Evolutionary conservation across 1,140 invertebrate genomes (phyloP), one percentile per base, ranked within the genome.

Genomic region (Tetramorium alpestre): DNA sequence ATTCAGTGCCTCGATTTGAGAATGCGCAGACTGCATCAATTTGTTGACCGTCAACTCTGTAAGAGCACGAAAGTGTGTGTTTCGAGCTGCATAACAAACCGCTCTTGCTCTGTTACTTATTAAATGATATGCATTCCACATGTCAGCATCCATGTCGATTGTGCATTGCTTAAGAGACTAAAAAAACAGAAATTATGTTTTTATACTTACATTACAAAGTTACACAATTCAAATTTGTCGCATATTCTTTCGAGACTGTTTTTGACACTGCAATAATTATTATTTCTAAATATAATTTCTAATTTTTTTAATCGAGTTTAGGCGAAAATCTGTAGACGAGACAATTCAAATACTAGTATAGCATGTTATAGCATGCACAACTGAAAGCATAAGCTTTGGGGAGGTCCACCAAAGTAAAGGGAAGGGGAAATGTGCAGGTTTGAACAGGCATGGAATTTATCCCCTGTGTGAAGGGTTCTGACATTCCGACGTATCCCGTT

Each of bases 121-220:
- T 75, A 97, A 95, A 92, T 97, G 97, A 91, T 97, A 97, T 7
- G 96, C 96, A 93, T 97, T 97, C 97, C 97, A 97, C 41, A 96
- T 97, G 89, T 97, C 96, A 41, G 96, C 92, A 93, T 97, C 96
- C 97, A 97, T 97, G 22, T 95, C 92, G 8, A 92, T 95, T 18
- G 97, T 97, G 92, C 97, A 97, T 69, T 97, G 96, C 90, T 94
- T 95, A 56, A 97, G 87, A 13, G 95, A 94, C 96, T 97, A 78
- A 88, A 92, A 80, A 56, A 38, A 70, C 0, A 62, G 3, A 73
- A 69, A 47, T 38, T 22, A 47, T 62, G 16, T n/a, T 22, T 25
- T 58, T 76, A 62, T 62, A 85, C 80, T 47, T 58, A 70, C 75
- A 28, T 38, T 16, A 80, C 18, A 73, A 41, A 56, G 10, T 56